Conservation (phyloP, 2,797 vertebrate species). For the Onychomys arenicola region DNA sequence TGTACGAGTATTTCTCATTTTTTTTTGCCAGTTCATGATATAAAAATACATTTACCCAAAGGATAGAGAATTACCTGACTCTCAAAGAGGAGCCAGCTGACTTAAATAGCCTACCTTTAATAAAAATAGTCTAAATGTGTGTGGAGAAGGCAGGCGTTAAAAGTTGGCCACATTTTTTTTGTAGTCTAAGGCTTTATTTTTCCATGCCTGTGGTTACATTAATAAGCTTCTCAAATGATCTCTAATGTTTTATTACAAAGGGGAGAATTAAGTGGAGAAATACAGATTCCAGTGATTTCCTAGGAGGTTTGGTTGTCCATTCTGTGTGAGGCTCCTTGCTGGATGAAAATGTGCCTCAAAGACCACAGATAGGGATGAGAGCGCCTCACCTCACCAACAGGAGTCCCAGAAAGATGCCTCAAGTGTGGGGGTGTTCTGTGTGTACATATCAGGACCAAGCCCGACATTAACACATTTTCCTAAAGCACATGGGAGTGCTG, state of each 20-base stretch:
- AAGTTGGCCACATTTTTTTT: slow-evolving; percentile 68
- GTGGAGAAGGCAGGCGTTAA: slow-evolving; percentile 39
- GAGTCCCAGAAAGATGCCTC: background rate
- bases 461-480: background rate
- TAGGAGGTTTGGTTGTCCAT: background rate
- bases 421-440: background rate
- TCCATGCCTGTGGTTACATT: slow-evolving; percentile 14
- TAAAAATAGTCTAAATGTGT: slow-evolving; percentile 21
- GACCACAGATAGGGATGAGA: background rate
- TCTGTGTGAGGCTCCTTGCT: background rate
- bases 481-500: background rate
- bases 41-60: slow-evolving; percentile 59
- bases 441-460: background rate
- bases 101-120: slow-evolving; percentile 47
- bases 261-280: slow-evolving; percentile 55
- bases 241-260: slow-evolving; percentile 53
- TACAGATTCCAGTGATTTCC: background rate
- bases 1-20: slow-evolving; percentile 20
- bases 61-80: slow-evolving; percentile 57
- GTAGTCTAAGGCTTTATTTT: background rate
- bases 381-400: background rate
- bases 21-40: slow-evolving; percentile 26
- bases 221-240: slow-evolving; percentile 45
- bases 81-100: slow-evolving; percentile 16
- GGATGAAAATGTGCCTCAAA: background rate